Percentiles rank a stretch among this genome's conserved stretches.
Evolutionary conservation across 1,140 invertebrate genomes (phyloP).

Genomic region (Lutraria rhynchaena): DNA sequence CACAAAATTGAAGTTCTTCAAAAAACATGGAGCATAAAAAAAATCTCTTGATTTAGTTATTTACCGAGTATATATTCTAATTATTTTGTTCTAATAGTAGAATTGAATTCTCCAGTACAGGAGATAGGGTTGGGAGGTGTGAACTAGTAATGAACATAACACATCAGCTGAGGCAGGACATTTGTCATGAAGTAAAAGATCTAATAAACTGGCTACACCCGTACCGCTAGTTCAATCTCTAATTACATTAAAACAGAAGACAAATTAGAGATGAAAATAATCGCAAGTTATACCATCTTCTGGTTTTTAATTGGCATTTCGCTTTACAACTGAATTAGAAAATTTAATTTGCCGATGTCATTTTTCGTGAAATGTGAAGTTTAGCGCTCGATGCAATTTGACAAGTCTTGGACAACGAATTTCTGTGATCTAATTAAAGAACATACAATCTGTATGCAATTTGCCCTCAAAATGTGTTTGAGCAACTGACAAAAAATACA

Average conservation of each 20-base stretch:
- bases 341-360: slow-evolving; percentile 46
- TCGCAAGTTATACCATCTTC: slow-evolving; percentile 42
- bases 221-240: slow-evolving; percentile 9
- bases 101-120: slow-evolving; percentile 25
- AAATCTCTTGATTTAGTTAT: too few species aligned
- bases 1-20: too few species aligned
- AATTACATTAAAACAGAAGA: slow-evolving; percentile 40
- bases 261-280: slow-evolving; percentile 52
- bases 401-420: slow-evolving; percentile 2
- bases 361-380: slow-evolving; percentile 12
- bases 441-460: too few species aligned
- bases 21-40: too few species aligned
- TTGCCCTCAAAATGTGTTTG: too few species aligned
- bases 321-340: slow-evolving; percentile 34
- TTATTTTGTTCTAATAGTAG: background rate
- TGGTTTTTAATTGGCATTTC: slow-evolving; percentile 37
- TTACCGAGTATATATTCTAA: slow-evolving; percentile 32
- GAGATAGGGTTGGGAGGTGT: background rate
- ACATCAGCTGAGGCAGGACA: slow-evolving; percentile 19
- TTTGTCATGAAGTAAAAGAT: slow-evolving; percentile 22
- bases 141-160: slow-evolving; percentile 19
- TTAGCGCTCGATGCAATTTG: slow-evolving; percentile 15
- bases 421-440: background rate
- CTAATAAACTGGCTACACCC: slow-evolving; percentile 27
- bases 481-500: too few species aligned